These are phyloP conservation scores for Torymus texanus DNA, from an alignment of 2,888 invertebrate species.

Conservation along the genomic window DNA sequence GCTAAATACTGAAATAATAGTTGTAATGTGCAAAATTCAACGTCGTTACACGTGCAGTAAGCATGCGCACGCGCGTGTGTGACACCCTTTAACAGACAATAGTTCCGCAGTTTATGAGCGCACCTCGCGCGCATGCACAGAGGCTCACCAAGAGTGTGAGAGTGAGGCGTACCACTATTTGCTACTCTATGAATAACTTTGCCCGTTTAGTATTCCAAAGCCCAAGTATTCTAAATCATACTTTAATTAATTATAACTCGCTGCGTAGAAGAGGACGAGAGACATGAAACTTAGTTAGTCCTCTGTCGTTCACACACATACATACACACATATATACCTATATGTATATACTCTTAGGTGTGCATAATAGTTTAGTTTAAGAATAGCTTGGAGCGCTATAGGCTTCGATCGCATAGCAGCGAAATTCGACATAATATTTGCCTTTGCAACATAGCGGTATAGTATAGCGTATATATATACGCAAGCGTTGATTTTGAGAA, in stretches of 20 bases:
- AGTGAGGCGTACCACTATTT: constrained; percentile 1
- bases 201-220: constrained; percentile 23
- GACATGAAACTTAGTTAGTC: constrained; percentile 24
- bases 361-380: constrained; percentile 30
- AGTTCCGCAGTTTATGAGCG: constrained; percentile 20
- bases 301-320: not conserved
- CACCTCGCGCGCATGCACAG: not conserved
- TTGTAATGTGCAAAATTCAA: constrained; percentile 4
- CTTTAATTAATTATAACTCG: constrained; percentile 47
- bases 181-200: constrained; percentile 46
- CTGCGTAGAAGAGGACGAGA: not conserved
- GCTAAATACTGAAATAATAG: not conserved
- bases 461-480: too few species aligned
- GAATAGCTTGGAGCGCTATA: not conserved
- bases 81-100: constrained; percentile 12
- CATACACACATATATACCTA: too few species aligned
- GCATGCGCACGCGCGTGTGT: too few species aligned
- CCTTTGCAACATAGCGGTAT: too few species aligned
- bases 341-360: not conserved
- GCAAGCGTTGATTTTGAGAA: too few species aligned
- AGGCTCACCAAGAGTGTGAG: too few species aligned
- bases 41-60: not conserved
- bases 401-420: too few species aligned
- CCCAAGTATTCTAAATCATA: constrained; percentile 50
- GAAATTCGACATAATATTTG: too few species aligned